Evolutionary conservation across 1,140 invertebrate genomes (phyloP), one percentile per base, ranked within the genome.

Genomic region (Cyrtorhinus lividipennis): DNA sequence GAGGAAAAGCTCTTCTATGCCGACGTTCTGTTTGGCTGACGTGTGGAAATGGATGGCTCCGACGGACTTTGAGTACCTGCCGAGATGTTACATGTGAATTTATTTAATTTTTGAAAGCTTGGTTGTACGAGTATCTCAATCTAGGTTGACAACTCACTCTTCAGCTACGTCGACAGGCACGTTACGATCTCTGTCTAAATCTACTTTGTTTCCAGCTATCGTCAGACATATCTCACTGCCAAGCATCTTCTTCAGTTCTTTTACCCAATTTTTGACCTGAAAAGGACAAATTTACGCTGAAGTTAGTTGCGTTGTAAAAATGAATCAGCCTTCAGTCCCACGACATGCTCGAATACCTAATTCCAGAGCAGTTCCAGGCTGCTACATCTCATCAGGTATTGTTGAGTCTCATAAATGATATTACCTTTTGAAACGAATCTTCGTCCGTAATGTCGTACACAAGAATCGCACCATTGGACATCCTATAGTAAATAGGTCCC

Each of bases 381-480:
- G n/a, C n/a, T n/a, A n/a, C 12, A 45, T 12, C n/a, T 45, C n/a
- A 45, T 13, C 12, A n/a, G n/a, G n/a, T n/a, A n/a, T n/a, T n/a
- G n/a, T n/a, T n/a, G n/a, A n/a, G n/a, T n/a, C n/a, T n/a, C n/a
- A n/a, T n/a, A n/a, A n/a, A n/a, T n/a, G n/a, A n/a, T n/a, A n/a
- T 72, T 77, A 94, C 95, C 79, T 97, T 98, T 73, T 88, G 84
- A 77, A 99, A 98, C 1, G 95, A 97, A 71, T 95, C 89, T 75
- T 92, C 83, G 79, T 98, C 93, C 56, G 95, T 98, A 57, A 99
- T 97, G 75, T 99, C 96, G 76, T 98, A 99, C 3, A 99, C 95
- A 64, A 99, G 80, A 68, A 99, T 85, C 56, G 96, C 97, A 67
- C 96, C 96, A 78, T 99, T 92, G 12, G 93, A 95, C 72, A 93